A percentile compares a stretch with the other conserved stretches of the same genome.
Evolutionary conservation across 2,113 vertebrate species (phyloP).

Genomic region (Erinaceus europaeus): DNA sequence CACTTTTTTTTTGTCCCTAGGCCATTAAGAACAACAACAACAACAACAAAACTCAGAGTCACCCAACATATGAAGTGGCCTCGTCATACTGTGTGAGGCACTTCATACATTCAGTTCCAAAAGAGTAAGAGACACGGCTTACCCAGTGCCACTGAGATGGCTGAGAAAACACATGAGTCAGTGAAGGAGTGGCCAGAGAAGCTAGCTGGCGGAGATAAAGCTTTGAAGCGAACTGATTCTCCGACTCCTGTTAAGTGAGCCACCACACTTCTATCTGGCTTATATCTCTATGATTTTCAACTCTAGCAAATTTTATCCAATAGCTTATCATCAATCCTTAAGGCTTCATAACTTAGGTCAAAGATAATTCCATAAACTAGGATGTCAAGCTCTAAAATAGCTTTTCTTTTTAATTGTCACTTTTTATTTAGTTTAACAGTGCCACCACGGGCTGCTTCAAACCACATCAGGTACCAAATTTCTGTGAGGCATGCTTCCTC

Average conservation of each 20-base stretch:
- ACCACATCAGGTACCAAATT: neutral
- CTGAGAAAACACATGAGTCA: neutral
- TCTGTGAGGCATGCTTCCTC: neutral
- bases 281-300: neutral
- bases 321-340: neutral
- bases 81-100: neutral
- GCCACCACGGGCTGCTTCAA: too few species aligned
- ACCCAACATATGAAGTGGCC: neutral
- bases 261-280: neutral
- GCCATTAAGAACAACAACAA: neutral
- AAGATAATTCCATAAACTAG: neutral
- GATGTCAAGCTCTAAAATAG: too few species aligned
- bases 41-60: conserved; percentile 3
- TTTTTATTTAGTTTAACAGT: conserved; percentile 19
- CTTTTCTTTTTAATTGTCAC: neutral
- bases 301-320: neutral
- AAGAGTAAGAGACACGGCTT: neutral
- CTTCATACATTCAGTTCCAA: neutral
- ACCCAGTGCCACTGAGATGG: neutral
- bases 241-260: neutral
- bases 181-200: neutral
- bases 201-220: neutral
- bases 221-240: neutral
- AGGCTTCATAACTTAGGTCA: neutral
- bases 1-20: neutral